Evolutionary conservation across 2,113 vertebrate species (phyloP), one percentile per base, ranked within the genome.

Genomic region (Pluvialis apricaria): DNA sequence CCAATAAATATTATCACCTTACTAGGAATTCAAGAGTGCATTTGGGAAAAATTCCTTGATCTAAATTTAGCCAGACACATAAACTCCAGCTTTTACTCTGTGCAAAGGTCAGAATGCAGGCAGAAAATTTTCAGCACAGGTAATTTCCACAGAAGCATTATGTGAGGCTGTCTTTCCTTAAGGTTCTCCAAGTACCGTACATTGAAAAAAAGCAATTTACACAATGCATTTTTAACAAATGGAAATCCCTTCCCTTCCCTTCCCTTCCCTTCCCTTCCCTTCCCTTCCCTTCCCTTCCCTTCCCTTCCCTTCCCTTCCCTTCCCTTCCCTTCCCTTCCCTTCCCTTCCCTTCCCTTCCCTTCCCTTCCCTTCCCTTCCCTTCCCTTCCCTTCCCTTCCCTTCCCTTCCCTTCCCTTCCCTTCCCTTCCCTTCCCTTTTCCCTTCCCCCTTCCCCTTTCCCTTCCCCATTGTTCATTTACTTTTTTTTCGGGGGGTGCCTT

Each of bases 61-160:
- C 64, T 95, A 88, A 96, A 86, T 92, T 80, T 88, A 95, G n/a
- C 10, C 14, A 82, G 25, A 44, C 72, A 60, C 7, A 86, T 73
- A 76, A 90, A 86, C 26, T 20, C 21, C 40, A 82, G 18, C 29
- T 91, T 95, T 91, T 70, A 47, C n/a, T 49, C 29, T 65, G 54
- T 40, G 10, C 66, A 89, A 68, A 71, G 12, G 21, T 92, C 6
- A 69, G 69, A 90, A 88, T 42, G 28, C 11, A 77, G 13, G 40
- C 22, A 71, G 36, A 81, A 94, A 65, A 47, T 61, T 82, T 95
- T 61, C 25, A 83, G 18, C 26, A 88, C 15, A 57, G 22, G 31
- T 44, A 36, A 52, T 79, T 87, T 78, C 34, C 22, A n/a, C 6
- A 2, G 10, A 88, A 87, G 9, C 9, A 51, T 82, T 4, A 58